Base-by-base conservation (phyloP, 1,140 invertebrate genomes). In the Alviniconcha marisindica region DNA sequence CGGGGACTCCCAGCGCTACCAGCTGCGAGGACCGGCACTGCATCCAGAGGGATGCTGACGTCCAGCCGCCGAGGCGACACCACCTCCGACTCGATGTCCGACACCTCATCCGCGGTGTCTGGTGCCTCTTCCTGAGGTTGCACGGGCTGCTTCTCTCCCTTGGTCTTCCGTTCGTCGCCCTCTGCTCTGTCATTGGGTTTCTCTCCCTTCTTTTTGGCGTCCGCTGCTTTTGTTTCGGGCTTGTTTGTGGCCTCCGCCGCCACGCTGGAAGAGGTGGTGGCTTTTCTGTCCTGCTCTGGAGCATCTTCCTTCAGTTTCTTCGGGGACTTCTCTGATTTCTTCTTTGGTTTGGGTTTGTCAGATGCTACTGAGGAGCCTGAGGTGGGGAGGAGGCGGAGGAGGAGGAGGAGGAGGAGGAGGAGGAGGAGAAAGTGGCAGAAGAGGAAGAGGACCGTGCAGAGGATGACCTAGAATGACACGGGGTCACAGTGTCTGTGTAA, bases 71-170 rank as follows among this genome's bases (percentile, higher is more conserved):
- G 60, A 28, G 86, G 86, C 18, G 86, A 84, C 28, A 87, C 85
- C 0, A 85, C 33, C 54, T 89, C 88, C 42, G 86, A 83, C 77
- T 89, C 88, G 60, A 88, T 84, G 69, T 90, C 88, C 38, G 88
- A 89, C 1, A 88, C 88, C 69, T 89, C 89, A 86, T 90, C 88
- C 82, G 87, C 86, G 21, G 88, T 88, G 54, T 88, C 86, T n/a
- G n/a, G n/a, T 33, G 77, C 54, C 7, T 71, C 74, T 76, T 84
- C 76, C 10, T 18, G 2, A 12, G 15, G n/a, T 24, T 51, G 18
- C 2, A 56, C 28, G 44, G 4, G 24, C 12, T 21, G 31, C 10
- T 77, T 40, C 28, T 24, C 44, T 51, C 28, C 24, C 14, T 79
- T 38, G 77, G 31, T 54, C 2, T 4, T 14, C n/a, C 33, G 14